Percentiles rank a stretch among this genome's conserved stretches.
Conservation (phyloP, 35 echinoderm and acorn worm genomes). For the Heliocidaris tuberculata region DNA sequence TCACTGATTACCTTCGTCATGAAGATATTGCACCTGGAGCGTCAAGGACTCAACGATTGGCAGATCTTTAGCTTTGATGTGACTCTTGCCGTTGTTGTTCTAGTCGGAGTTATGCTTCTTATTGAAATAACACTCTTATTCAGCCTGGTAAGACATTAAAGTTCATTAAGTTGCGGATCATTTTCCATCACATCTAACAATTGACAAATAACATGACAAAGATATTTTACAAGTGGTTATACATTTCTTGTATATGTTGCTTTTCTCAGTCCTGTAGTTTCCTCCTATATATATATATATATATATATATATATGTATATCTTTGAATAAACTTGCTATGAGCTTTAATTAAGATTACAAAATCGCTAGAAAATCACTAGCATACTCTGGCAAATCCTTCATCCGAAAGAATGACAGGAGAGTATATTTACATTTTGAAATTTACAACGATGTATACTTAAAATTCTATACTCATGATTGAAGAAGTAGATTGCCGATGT, state of each 20-base stretch:
- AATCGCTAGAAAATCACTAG: too few relatives aligned
- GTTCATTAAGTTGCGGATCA: not conserved
- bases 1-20: slow-evolving; percentile 27
- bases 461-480: too few relatives aligned
- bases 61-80: slow-evolving; percentile 2
- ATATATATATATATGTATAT: too few relatives aligned
- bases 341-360: not conserved
- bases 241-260: not conserved
- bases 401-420: too few relatives aligned
- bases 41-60: not conserved
- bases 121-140: not conserved
- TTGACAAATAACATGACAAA: not conserved
- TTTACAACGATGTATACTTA: too few relatives aligned
- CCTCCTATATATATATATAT: too few relatives aligned
- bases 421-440: too few relatives aligned
- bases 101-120: not conserved
- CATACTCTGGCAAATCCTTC: too few relatives aligned
- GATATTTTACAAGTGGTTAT: not conserved
- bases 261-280: not conserved
- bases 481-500: too few relatives aligned
- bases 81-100: not conserved
- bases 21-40: slow-evolving; percentile 37
- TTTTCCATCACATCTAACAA: not conserved
- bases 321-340: too few relatives aligned
- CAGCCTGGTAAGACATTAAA: not conserved